These are phyloP conservation scores for Ylistrum balloti DNA, from an alignment of 1,140 invertebrate genomes.

Conservation along the genomic window DNA sequence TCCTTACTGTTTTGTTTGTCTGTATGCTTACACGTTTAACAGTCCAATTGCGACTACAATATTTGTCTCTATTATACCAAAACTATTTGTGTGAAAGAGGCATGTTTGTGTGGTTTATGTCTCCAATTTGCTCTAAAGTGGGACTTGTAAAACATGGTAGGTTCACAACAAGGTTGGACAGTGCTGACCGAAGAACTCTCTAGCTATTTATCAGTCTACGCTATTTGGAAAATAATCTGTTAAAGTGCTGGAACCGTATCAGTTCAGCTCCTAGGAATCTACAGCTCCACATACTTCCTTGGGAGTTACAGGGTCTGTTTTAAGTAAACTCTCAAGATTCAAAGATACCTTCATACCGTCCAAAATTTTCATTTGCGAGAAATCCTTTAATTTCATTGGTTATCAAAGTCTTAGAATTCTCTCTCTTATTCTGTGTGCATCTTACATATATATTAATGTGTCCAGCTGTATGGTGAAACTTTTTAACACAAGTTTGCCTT, in stretches of 20 bases:
- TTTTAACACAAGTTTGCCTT: background rate
- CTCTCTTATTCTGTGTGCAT: no score
- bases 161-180: slow-evolving; percentile 1
- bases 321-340: background rate
- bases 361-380: background rate
- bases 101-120: background rate
- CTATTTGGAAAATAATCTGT: background rate
- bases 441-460: no score
- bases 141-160: background rate
- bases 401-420: no score
- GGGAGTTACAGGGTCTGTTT: background rate
- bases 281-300: background rate
- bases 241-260: background rate
- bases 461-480: background rate
- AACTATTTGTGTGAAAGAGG: background rate
- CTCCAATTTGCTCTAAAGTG: background rate
- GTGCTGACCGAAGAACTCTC: background rate
- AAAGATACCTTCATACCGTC: background rate
- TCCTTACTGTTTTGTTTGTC: background rate
- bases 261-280: background rate
- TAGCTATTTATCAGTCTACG: background rate
- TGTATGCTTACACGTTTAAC: background rate
- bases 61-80: slow-evolving; percentile 6
- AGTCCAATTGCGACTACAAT: background rate
- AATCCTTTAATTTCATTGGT: background rate